Percentiles rank a stretch among this genome's conserved stretches.
These are phyloP conservation scores for Luidia sarsii DNA, from an alignment of 53 echinoderm and acorn worm genomes.

Conservation along the genomic window DNA sequence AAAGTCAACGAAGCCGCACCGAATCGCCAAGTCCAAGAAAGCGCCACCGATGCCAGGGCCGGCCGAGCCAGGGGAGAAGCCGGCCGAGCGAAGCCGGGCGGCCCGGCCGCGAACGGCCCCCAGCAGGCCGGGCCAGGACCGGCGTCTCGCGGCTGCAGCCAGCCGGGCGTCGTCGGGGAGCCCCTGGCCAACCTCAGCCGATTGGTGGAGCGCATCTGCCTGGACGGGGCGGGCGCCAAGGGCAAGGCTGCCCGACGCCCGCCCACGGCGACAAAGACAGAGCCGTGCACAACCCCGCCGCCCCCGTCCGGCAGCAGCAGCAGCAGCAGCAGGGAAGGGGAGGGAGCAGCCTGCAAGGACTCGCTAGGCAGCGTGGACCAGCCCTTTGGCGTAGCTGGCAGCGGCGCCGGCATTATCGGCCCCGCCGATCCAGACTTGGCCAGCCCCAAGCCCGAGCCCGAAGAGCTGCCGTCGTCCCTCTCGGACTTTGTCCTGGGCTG, in stretches of 20 bases:
- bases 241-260: too few relatives aligned
- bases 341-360: constrained; percentile 14
- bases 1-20: not conserved
- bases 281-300: too few relatives aligned
- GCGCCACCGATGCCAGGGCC: not conserved
- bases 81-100: not conserved
- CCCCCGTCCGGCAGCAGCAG: too few relatives aligned
- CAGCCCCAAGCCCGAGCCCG: too few relatives aligned
- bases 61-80: not conserved
- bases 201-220: constrained; percentile 65
- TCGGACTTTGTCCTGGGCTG: constrained; percentile 93
- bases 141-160: constrained; percentile 1
- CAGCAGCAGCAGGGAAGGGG: too few relatives aligned
- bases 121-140: not conserved
- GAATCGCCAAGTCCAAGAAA: constrained; percentile 3
- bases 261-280: too few relatives aligned
- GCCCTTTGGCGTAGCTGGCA: constrained; percentile 43
- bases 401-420: constrained; percentile 4
- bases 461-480: constrained; percentile 79
- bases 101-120: not conserved
- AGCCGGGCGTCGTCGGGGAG: constrained; percentile 24
- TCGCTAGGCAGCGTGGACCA: constrained; percentile 24
- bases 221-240: constrained; percentile 30
- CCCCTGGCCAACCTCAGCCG: constrained; percentile 62
- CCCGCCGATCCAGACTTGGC: constrained; percentile 62